Evolutionary conservation across 2,797 vertebrate species (phyloP).

Genomic region (Vireo griseus): DNA sequence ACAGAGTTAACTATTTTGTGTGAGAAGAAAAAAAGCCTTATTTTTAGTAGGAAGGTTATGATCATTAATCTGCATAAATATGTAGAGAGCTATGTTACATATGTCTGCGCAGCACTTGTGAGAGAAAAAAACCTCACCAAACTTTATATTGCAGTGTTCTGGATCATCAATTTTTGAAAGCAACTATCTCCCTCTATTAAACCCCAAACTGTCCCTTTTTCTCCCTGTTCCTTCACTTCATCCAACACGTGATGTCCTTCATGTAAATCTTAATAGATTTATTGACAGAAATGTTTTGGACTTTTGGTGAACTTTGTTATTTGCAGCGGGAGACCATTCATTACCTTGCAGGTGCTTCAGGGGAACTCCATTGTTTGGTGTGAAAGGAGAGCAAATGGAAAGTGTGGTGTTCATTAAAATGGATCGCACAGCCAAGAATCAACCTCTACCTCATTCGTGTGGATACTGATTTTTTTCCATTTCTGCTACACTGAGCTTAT

Average conservation of each 20-base stretch:
- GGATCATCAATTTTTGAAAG: neutral
- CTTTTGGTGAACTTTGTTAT: neutral
- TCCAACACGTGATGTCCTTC: neutral
- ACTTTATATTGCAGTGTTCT: neutral
- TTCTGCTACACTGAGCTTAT: constrained; percentile 38
- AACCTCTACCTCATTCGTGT: neutral
- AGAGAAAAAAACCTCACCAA: neutral
- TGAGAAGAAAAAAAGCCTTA: neutral
- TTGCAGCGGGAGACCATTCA: neutral
- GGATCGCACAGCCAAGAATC: neutral
- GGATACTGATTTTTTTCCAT: neutral
- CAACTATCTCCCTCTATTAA: neutral
- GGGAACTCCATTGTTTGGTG: constrained; percentile 1
- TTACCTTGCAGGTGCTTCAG: neutral
- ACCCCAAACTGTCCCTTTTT: neutral
- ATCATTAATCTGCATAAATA: neutral
- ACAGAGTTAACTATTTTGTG: neutral
- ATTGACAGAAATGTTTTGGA: neutral
- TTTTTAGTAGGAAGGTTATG: neutral
- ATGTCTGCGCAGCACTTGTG: neutral
- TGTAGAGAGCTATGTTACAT: neutral
- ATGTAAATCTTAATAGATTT: neutral
- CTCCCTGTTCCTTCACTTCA: neutral
- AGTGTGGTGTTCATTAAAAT: neutral
- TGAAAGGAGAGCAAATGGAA: neutral